Evolutionary conservation across 2,888 invertebrate genomes (phyloP).

Genomic region (Aporophyla nigra): DNA sequence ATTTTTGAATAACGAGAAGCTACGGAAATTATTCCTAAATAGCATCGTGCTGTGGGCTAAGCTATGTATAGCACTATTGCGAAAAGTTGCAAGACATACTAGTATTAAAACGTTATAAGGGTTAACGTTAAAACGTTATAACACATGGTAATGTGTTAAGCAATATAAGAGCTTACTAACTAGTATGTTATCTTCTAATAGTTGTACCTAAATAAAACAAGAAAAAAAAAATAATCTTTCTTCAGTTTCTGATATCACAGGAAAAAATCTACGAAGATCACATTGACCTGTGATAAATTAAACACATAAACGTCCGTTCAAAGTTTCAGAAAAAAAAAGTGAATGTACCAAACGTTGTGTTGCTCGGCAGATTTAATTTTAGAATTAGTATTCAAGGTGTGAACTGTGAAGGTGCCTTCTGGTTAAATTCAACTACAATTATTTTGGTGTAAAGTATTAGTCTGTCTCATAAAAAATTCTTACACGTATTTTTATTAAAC

Average conservation of each 20-base stretch:
- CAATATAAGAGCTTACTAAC: not conserved
- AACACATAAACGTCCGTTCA: slow-evolving; percentile 1
- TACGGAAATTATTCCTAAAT: not conserved
- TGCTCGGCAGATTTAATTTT: slow-evolving; percentile 1
- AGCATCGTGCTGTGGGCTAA: not conserved
- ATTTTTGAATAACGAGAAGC: not conserved
- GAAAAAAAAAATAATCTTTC: not conserved
- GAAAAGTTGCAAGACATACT: not conserved
- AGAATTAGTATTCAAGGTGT: slow-evolving; percentile 22
- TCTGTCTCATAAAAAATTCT: slow-evolving; percentile 45
- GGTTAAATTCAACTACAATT: slow-evolving; percentile 24
- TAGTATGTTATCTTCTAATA: not conserved
- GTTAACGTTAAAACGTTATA: not conserved
- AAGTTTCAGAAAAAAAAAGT: not conserved
- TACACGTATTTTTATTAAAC: slow-evolving; percentile 47
- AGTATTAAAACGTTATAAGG: not conserved
- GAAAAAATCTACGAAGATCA: slow-evolving; percentile 5
- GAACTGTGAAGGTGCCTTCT: slow-evolving; percentile 5
- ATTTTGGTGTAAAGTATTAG: slow-evolving; percentile 39
- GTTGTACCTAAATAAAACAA: not conserved
- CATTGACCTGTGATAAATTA: not conserved
- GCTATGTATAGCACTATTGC: too few relatives aligned
- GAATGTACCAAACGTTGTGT: not conserved
- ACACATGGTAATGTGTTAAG: not conserved
- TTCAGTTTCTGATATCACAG: not conserved